Conservation (phyloP, 2,888 invertebrate genomes). For the Eristalis intricaria region DNA sequence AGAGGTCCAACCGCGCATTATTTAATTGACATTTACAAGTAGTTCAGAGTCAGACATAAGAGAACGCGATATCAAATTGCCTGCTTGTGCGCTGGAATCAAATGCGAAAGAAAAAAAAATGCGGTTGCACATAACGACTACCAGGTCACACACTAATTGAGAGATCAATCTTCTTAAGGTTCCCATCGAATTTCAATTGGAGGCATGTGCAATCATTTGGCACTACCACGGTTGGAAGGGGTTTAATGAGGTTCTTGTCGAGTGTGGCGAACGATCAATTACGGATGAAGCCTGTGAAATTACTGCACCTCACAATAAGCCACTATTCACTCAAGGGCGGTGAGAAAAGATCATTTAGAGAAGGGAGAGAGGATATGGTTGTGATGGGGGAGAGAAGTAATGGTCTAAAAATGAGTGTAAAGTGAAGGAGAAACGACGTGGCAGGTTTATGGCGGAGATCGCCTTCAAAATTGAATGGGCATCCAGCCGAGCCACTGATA, state of each 20-base stretch:
- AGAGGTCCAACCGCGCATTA: not conserved
- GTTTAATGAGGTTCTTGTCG: not conserved
- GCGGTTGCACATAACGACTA: not conserved
- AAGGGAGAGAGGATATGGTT: too few species aligned
- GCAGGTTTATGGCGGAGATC: too few species aligned
- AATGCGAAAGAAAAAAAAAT: not conserved
- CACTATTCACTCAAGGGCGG: too few species aligned
- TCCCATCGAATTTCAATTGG: not conserved
- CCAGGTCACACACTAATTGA: not conserved
- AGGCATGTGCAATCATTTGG: not conserved
- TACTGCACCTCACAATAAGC: too few species aligned
- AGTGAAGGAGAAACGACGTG: too few species aligned
- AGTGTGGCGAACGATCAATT: too few species aligned
- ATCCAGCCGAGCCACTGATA: too few species aligned
- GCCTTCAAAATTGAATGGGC: too few species aligned
- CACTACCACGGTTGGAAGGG: not conserved
- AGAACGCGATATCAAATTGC: not conserved
- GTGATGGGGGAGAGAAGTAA: too few species aligned
- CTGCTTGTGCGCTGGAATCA: not conserved
- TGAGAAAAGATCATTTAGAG: too few species aligned
- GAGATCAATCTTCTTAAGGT: not conserved
- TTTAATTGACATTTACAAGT: not conserved
- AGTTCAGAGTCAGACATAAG: not conserved
- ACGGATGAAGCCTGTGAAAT: too few species aligned
- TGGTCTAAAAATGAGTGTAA: too few species aligned